A percentile compares a stretch with the other conserved stretches of the same genome.
phyloP scores from a whole-genome alignment of 2,797 vertebrate genomes.

The Danio tinwini region DNA sequence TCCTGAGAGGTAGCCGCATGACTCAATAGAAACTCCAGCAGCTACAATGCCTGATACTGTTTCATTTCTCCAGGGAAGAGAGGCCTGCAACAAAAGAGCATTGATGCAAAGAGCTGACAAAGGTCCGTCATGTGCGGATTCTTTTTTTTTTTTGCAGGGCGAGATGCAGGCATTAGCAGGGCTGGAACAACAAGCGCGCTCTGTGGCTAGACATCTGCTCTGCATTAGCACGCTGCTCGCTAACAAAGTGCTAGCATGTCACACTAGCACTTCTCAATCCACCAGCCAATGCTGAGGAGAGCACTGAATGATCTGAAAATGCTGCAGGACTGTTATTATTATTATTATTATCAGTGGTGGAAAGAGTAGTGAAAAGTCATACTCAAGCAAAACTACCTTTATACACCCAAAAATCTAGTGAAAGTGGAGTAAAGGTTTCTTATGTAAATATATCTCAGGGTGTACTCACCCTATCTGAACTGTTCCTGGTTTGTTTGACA shows the following conservation, averaged over 20 bases:
- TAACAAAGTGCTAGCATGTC: constrained; percentile 45
- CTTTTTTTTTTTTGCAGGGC: constrained; percentile 13
- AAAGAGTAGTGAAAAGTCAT: too few species aligned
- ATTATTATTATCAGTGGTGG: too few species aligned
- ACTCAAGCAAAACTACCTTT: too few species aligned
- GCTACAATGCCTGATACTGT: constrained; percentile 44
- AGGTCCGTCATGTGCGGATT: constrained; percentile 24
- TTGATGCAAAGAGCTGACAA: constrained; percentile 49
- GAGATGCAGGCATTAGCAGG: constrained; percentile 45
- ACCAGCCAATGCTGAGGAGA: constrained; percentile 25
- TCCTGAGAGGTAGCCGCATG: constrained; percentile 44
- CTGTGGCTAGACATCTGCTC: constrained; percentile 63
- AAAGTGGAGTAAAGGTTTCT: too few species aligned
- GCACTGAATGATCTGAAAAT: constrained; percentile 13
- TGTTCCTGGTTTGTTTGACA: too few species aligned
- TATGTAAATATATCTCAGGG: too few species aligned
- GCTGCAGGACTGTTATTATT: constrained; percentile 5
- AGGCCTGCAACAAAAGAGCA: constrained; percentile 47
- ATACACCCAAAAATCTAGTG: too few species aligned
- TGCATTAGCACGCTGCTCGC: constrained; percentile 52
- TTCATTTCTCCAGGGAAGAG: constrained; percentile 41
- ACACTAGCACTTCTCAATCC: constrained; percentile 42
- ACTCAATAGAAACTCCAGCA: constrained; percentile 41
- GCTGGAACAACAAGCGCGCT: constrained; percentile 45
- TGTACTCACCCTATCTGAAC: too few species aligned